Percentiles rank a stretch among this genome's conserved stretches.
Evolutionary conservation across 2,797 vertebrate species (phyloP).

Genomic region (Lithobates sylvaticus): DNA sequence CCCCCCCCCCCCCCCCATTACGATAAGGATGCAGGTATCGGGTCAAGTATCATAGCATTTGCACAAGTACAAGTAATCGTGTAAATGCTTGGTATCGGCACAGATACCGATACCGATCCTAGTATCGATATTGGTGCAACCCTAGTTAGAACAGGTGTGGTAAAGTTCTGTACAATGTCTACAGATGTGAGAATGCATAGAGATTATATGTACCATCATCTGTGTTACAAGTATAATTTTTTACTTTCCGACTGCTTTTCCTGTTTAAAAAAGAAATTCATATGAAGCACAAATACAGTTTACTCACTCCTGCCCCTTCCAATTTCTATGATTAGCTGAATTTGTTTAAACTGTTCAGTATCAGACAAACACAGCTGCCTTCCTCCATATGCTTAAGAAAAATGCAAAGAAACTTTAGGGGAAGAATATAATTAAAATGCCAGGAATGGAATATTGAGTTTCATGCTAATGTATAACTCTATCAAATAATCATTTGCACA

Average conservation of each 20-base stretch:
- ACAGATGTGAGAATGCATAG: no score
- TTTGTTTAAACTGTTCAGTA: conserved; percentile 44
- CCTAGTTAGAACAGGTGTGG: background rate
- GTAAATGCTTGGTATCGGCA: no score
- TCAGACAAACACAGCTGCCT: conserved; percentile 9
- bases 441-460: conserved; percentile 17
- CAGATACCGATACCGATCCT: no score
- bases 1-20: no score
- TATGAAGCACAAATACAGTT: conserved; percentile 15
- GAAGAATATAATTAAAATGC: conserved; percentile 46
- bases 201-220: background rate
- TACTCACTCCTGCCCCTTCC: background rate
- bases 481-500: conserved; percentile 45
- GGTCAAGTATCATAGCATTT: no score
- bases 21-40: no score
- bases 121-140: no score
- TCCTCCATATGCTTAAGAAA: background rate
- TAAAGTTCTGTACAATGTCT: background rate
- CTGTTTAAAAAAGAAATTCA: conserved; percentile 11
- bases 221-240: background rate
- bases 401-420: background rate
- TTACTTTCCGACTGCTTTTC: background rate
- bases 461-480: conserved; percentile 48
- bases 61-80: no score
- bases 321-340: conserved; percentile 37